Evolutionary conservation across 2,888 invertebrate genomes (phyloP).

Genomic region (Agrotis segetum): DNA sequence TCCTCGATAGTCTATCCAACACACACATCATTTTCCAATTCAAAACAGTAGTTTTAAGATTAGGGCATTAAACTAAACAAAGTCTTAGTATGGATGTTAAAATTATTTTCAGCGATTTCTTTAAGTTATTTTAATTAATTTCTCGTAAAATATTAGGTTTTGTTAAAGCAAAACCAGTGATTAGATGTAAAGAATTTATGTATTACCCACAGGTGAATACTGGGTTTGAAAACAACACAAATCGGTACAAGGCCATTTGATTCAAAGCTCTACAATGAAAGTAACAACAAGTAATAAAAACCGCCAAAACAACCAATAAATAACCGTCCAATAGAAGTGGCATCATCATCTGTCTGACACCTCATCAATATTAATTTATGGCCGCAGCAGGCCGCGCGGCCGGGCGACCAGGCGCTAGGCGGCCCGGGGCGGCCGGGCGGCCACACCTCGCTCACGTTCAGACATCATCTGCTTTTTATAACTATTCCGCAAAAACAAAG

Average conservation of each 20-base stretch:
- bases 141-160: too few species aligned
- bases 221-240: constrained; percentile 3
- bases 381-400: constrained; percentile 13
- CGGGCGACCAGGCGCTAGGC: constrained; percentile 13
- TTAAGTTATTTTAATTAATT: too few species aligned
- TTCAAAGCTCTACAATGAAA: constrained; percentile 15
- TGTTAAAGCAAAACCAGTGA: too few species aligned
- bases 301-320: constrained; percentile 34
- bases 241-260: neutral
- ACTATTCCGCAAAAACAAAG: constrained; percentile 41
- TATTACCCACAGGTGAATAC: neutral
- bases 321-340: constrained; percentile 28
- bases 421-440: neutral
- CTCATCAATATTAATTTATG: constrained; percentile 52
- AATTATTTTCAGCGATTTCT: neutral
- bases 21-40: too few species aligned
- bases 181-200: too few species aligned
- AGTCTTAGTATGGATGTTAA: too few species aligned
- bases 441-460: constrained; percentile 43
- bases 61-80: too few species aligned
- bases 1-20: too few species aligned
- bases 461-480: constrained; percentile 41
- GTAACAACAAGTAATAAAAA: constrained; percentile 33
- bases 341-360: constrained; percentile 27
- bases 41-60: too few species aligned